Conservation (phyloP, 2,113 vertebrate species). For the Oenanthe melanoleuca region DNA sequence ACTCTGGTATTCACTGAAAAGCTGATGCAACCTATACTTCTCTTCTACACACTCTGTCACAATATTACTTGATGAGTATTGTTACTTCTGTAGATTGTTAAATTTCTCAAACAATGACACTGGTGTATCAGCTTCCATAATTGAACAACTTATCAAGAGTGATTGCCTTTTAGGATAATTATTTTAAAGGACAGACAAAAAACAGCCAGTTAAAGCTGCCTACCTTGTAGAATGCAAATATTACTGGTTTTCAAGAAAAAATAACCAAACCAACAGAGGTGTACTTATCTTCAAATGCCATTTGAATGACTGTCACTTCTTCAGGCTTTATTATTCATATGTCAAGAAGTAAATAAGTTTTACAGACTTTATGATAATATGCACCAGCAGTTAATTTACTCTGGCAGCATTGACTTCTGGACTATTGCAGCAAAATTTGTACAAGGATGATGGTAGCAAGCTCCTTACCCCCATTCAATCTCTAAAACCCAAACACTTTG, state of each 20-base stretch:
- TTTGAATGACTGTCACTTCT: conserved; percentile 29
- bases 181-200: not conserved
- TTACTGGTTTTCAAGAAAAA: not conserved
- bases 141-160: not conserved
- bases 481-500: not conserved
- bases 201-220: not conserved
- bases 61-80: not conserved
- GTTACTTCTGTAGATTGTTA: not conserved
- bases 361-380: conserved; percentile 9
- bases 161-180: not conserved
- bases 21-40: not conserved
- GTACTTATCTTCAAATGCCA: not conserved
- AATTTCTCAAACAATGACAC: not conserved
- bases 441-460: not conserved
- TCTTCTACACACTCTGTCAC: not conserved
- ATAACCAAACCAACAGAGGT: not conserved
- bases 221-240: not conserved
- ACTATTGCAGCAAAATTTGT: not conserved
- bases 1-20: not conserved
- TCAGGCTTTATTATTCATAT: not conserved
- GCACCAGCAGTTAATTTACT: not conserved
- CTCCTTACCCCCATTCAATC: not conserved
- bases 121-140: not conserved
- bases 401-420: not conserved
- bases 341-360: conserved; percentile 31